A percentile compares a stretch with the other conserved stretches of the same genome.
phyloP scores from a whole-genome alignment of 2,888 invertebrate species.

The Cyclophora albipunctata region DNA sequence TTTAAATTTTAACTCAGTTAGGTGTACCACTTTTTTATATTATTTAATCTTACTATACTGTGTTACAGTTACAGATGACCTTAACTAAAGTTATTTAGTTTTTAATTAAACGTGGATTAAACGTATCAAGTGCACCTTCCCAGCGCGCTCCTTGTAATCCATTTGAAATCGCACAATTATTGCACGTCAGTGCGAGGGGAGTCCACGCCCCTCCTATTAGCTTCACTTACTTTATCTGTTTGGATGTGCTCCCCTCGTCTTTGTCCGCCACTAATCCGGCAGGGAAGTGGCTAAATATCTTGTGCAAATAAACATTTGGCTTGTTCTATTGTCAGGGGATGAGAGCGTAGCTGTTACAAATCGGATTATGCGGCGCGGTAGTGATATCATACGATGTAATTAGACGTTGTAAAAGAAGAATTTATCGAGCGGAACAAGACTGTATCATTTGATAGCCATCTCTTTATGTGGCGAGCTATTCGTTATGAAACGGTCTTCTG shows the following conservation, averaged over 20 bases:
- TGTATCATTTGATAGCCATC: constrained; percentile 13
- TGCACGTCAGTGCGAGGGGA: constrained; percentile 38
- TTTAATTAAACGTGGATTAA: constrained; percentile 24
- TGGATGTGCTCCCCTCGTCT: constrained; percentile 49
- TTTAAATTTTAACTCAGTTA: no score
- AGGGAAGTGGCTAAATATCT: constrained; percentile 74
- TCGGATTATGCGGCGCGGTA: constrained; percentile 64
- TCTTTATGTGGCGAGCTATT: background rate
- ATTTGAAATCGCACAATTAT: constrained; percentile 59
- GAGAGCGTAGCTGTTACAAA: constrained; percentile 53
- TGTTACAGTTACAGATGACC: constrained; percentile 1
- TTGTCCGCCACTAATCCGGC: constrained; percentile 64
- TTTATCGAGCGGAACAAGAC: constrained; percentile 32
- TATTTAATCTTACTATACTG: no score
- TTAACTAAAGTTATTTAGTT: constrained; percentile 7
- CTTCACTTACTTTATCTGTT: constrained; percentile 57
- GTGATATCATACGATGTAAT: constrained; percentile 52
- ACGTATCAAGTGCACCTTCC: constrained; percentile 19
- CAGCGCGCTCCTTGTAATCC: constrained; percentile 42
- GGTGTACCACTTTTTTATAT: no score
- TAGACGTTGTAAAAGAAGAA: constrained; percentile 44
- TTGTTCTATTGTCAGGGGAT: constrained; percentile 61
- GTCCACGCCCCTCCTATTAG: constrained; percentile 66
- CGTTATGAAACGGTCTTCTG: background rate
- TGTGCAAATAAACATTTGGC: constrained; percentile 73